phyloP scores from a whole-genome alignment of 2,888 invertebrate species.

The Clusia tigrina region DNA sequence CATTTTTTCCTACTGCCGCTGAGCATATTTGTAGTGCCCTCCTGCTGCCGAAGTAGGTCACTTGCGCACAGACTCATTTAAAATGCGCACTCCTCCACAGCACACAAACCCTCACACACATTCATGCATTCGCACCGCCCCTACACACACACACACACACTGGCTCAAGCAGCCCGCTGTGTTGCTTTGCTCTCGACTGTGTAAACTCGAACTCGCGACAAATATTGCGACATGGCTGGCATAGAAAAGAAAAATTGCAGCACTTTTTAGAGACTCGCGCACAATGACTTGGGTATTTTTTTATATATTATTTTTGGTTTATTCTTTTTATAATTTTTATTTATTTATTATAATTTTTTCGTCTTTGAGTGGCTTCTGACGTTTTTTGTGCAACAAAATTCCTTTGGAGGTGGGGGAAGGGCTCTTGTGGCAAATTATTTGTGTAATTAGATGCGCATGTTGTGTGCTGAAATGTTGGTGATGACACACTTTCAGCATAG shows the following conservation, averaged over 20 bases:
- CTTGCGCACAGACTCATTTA: slow-evolving; percentile 18
- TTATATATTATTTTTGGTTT: too few relatives aligned
- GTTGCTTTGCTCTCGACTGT: too few relatives aligned
- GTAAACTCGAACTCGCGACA: neutral
- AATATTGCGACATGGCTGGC: neutral
- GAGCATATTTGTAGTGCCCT: slow-evolving; percentile 25
- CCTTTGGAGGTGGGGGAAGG: neutral
- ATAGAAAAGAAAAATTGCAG: neutral
- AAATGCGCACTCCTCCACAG: neutral
- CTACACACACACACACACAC: neutral
- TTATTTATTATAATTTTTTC: too few relatives aligned
- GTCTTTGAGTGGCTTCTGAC: neutral
- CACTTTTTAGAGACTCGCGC: too few relatives aligned
- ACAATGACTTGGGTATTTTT: too few relatives aligned
- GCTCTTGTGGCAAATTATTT: slow-evolving; percentile 3
- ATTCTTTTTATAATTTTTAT: too few relatives aligned
- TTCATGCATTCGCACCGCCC: neutral
- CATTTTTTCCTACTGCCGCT: slow-evolving; percentile 8
- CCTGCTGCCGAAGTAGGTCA: slow-evolving; percentile 24
- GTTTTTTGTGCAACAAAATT: neutral
- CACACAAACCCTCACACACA: neutral
- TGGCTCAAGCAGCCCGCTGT: neutral
- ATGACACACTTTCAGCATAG: too few relatives aligned
- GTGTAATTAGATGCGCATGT: slow-evolving; percentile 1
- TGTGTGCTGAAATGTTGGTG: neutral